Percentiles rank a stretch among this genome's conserved stretches.
phyloP scores from a whole-genome alignment of 2,797 vertebrate genomes.

The Microctenopoma lineatum region DNA sequence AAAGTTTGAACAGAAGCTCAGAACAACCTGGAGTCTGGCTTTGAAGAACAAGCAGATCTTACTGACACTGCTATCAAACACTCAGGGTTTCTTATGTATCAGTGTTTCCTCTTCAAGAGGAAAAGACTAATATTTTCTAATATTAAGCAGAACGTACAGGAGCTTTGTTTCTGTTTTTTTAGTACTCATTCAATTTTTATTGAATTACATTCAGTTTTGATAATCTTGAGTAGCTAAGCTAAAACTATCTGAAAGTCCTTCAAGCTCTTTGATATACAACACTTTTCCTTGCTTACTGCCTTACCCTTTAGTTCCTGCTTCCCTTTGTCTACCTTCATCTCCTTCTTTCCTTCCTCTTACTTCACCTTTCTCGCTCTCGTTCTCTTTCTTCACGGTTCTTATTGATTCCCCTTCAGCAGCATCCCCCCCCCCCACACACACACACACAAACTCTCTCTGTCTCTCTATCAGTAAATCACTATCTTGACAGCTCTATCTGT shows the following conservation, averaged over 20 bases:
- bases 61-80: conserved; percentile 5
- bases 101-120: too few relatives aligned
- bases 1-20: conserved; percentile 30
- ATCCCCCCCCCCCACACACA: conserved; percentile 5
- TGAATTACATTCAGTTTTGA: too few relatives aligned
- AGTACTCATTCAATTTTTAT: too few relatives aligned
- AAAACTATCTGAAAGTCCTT: neutral
- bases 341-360: neutral
- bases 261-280: too few relatives aligned
- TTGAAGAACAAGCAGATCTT: conserved; percentile 34
- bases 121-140: too few relatives aligned
- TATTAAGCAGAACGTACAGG: too few relatives aligned
- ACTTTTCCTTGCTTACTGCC: neutral
- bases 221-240: neutral
- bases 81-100: neutral
- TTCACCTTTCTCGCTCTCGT: conserved; percentile 4
- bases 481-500: conserved; percentile 75
- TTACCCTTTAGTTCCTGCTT: neutral
- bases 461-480: conserved; percentile 69
- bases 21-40: conserved; percentile 14
- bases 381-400: conserved; percentile 60
- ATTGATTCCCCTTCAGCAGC: conserved; percentile 72
- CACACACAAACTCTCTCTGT: neutral
- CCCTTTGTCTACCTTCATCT: neutral
- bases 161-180: too few relatives aligned